A percentile compares a stretch with the other conserved stretches of the same genome.
Conservation (phyloP, 2,888 invertebrate species). For the Lysandra coridon region DNA sequence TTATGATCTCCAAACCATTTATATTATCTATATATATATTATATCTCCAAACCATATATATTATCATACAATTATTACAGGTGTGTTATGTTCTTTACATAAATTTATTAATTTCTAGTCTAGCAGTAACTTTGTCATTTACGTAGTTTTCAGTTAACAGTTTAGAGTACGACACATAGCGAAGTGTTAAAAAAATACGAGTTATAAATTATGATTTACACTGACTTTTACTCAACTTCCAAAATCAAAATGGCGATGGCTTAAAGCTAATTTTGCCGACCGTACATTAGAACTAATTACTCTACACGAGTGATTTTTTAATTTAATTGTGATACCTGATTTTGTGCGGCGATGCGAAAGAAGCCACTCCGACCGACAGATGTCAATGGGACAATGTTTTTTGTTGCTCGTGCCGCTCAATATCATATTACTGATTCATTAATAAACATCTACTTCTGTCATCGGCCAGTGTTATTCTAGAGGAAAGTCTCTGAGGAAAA, state of each 20-base stretch:
- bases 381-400: constrained; percentile 68
- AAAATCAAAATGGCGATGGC: not conserved
- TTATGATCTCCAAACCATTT: no score
- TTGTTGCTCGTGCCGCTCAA: constrained; percentile 37
- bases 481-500: not conserved
- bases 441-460: not conserved
- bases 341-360: constrained; percentile 69
- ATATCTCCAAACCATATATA: no score
- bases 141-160: no score
- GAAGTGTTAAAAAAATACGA: not conserved
- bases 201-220: not conserved
- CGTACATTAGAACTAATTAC: constrained; percentile 59
- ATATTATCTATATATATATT: no score
- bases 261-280: constrained; percentile 46
- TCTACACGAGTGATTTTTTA: constrained; percentile 72
- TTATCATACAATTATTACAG: no score
- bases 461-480: not conserved
- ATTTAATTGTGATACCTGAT: constrained; percentile 80
- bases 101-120: no score
- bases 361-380: constrained; percentile 64
- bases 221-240: not conserved
- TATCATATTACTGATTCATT: not conserved
- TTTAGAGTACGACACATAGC: no score
- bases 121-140: no score
- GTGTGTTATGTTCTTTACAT: no score